Evolutionary conservation across 35 echinoderm and acorn worm species (phyloP).

Genomic region (Amphiura filiformis): DNA sequence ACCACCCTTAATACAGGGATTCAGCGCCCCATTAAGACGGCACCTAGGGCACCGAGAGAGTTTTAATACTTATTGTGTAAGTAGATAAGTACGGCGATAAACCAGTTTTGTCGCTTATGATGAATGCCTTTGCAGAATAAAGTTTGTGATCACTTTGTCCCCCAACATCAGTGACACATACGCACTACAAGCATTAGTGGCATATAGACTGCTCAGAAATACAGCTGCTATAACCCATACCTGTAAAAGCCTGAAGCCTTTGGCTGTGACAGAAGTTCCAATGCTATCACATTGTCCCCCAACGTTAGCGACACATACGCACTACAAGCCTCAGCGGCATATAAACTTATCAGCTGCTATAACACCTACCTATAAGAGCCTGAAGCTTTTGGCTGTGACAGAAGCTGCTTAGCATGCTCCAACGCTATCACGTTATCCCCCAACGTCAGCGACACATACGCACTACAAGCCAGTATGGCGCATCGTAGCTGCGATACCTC

Average conservation of each 20-base stretch:
- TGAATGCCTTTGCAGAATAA: no score
- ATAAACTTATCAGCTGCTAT: no score
- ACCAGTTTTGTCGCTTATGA: no score
- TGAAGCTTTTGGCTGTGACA: conserved; percentile 64
- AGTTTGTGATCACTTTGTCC: no score
- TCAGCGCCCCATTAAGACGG: no score
- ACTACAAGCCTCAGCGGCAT: conserved; percentile 76
- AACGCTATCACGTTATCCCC: conserved; percentile 71
- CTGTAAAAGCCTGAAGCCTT: conserved; percentile 76
- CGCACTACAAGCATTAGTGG: conserved; percentile 75
- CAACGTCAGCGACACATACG: conserved; percentile 73
- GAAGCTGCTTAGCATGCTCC: conserved; percentile 62
- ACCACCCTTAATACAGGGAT: no score
- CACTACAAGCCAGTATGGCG: conserved; percentile 77
- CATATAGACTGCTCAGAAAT: conserved; percentile 64
- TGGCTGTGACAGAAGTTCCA: conserved; percentile 71
- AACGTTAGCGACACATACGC: conserved; percentile 76
- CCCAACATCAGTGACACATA: conserved; percentile 78
- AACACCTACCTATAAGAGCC: conserved; percentile 91
- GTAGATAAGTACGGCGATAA: no score
- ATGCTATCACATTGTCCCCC: conserved; percentile 63
- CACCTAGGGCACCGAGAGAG: no score
- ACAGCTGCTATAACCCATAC: conserved; percentile 83
- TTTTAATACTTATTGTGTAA: no score
- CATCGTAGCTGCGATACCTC: conserved; percentile 82